Conservation (phyloP, 92 coral and sea anemone species). For the Siderastrea siderea region DNA sequence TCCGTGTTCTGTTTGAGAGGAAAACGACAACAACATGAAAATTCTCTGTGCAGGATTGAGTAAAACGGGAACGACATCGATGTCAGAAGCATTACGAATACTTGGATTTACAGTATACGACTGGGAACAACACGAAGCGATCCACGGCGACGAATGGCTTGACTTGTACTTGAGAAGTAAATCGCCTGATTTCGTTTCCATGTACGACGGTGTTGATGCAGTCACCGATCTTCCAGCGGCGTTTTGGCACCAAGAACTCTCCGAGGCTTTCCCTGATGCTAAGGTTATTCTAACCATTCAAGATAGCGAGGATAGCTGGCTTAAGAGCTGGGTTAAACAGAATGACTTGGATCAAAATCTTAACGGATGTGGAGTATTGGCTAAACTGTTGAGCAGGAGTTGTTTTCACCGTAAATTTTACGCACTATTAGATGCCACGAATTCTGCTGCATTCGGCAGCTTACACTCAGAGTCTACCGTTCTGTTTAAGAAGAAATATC, state of each 20-base stretch:
- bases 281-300: constrained; percentile 3
- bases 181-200: constrained; percentile 44
- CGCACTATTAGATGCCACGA: too few relatives aligned
- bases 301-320: constrained; percentile 17
- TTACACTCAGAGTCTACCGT: neutral
- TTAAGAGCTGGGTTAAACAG: neutral
- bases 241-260: constrained; percentile 5
- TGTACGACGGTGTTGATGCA: constrained; percentile 22
- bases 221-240: too few relatives aligned
- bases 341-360: neutral
- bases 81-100: constrained; percentile 51
- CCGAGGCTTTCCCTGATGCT: constrained; percentile 21
- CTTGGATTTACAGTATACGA: constrained; percentile 63
- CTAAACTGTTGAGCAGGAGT: neutral
- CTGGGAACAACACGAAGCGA: constrained; percentile 30
- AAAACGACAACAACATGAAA: neutral
- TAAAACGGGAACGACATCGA: constrained; percentile 67
- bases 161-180: neutral
- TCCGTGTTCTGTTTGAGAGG: too few relatives aligned
- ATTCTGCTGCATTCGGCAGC: neutral
- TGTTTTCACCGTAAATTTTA: too few relatives aligned
- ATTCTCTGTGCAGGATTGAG: constrained; percentile 40
- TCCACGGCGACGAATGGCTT: constrained; percentile 52
- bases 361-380: too few relatives aligned
- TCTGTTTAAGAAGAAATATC: neutral